phyloP scores from a whole-genome alignment of 1,140 invertebrate species.

The Drosophila serrata region DNA sequence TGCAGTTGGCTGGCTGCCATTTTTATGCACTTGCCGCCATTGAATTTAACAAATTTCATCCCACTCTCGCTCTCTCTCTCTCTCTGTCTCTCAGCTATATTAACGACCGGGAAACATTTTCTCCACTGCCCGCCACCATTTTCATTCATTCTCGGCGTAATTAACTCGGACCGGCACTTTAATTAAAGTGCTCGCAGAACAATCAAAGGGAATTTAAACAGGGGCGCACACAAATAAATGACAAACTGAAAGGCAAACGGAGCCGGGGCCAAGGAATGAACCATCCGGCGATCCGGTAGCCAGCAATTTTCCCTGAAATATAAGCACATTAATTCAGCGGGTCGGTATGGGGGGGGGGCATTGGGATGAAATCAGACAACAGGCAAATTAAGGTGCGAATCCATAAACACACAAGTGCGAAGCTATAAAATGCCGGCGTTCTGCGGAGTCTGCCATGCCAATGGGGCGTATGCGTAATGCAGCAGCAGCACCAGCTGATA shows the following conservation, averaged over 20 bases:
- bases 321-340: constrained; percentile 78
- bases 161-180: constrained; percentile 61
- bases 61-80: constrained; percentile 5
- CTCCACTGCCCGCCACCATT: constrained; percentile 7
- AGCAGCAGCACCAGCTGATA: constrained; percentile 62
- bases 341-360: background rate
- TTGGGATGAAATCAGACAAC: constrained; percentile 70
- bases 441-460: constrained; percentile 46
- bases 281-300: constrained; percentile 49
- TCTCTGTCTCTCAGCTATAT: constrained; percentile 49
- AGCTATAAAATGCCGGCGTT: constrained; percentile 72
- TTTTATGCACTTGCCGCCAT: constrained; percentile 72
- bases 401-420: constrained; percentile 83
- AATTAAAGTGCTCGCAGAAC: constrained; percentile 58
- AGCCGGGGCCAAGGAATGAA: constrained; percentile 41
- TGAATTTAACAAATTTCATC: constrained; percentile 77
- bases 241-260: constrained; percentile 56
- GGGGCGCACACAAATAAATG: constrained; percentile 50
- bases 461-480: constrained; percentile 77
- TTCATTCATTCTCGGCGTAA: constrained; percentile 55
- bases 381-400: constrained; percentile 83
- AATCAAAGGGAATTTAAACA: constrained; percentile 71
- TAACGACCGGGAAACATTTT: constrained; percentile 62
- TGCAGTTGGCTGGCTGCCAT: constrained; percentile 59
- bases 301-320: constrained; percentile 81